A percentile compares a stretch with the other conserved stretches of the same genome.
Conservation (phyloP, 2,888 invertebrate genomes). For the Dusona sp. region DNA sequence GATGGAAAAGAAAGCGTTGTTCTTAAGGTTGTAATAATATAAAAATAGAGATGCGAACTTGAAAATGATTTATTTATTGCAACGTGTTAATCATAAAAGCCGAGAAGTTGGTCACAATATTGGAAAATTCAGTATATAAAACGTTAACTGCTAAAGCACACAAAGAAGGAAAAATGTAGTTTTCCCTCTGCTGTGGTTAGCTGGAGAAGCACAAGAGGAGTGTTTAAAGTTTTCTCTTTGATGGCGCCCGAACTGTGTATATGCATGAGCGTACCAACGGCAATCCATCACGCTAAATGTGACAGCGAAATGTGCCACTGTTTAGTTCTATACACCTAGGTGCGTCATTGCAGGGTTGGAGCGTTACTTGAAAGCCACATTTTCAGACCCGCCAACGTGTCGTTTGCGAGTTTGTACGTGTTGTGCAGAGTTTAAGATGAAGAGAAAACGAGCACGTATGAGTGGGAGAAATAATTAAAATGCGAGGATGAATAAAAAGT, state of each 20-base stretch:
- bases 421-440: neutral
- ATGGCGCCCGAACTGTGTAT: constrained; percentile 38
- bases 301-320: constrained; percentile 45
- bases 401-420: neutral
- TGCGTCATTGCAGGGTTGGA: constrained; percentile 36
- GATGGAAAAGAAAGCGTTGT: neutral
- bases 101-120: constrained; percentile 3
- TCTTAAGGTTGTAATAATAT: neutral
- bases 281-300: constrained; percentile 60
- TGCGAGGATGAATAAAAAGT: constrained; percentile 10
- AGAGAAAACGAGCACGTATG: neutral
- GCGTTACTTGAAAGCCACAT: constrained; percentile 37
- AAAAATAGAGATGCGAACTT: neutral
- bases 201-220: constrained; percentile 13
- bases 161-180: constrained; percentile 15
- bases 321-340: constrained; percentile 13
- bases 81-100: neutral
- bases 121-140: neutral
- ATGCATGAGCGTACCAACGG: constrained; percentile 34
- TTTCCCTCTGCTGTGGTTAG: neutral
- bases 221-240: constrained; percentile 61
- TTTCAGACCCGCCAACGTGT: constrained; percentile 11
- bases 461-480: constrained; percentile 23
- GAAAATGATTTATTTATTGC: neutral
- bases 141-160: constrained; percentile 28